Evolutionary conservation across 2,888 invertebrate genomes (phyloP), one percentile per base, ranked within the genome.

Genomic region (Drosophila vallismaia): DNA sequence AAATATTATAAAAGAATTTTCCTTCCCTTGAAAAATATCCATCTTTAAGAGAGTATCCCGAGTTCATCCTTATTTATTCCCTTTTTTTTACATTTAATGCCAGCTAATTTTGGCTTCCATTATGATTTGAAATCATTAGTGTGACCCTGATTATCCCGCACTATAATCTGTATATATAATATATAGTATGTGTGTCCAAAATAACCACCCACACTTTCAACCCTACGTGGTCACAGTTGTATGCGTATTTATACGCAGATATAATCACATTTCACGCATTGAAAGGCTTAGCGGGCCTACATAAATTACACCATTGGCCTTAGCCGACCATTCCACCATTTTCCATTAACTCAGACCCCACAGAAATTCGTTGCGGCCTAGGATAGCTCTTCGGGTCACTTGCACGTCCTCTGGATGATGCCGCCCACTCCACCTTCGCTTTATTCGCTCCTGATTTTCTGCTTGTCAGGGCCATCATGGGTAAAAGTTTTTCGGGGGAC

Each of bases 231-330:
- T 45, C 62, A 24, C 60, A 55, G 45, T 40, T 53, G 55, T 70
- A 28, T 63, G 57, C 68, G 55, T 57, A 72, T 53, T 58, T 68
- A 66, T 71, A 56, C 54, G 60, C 56, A 67, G 64, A 77, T 77
- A 80, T 83, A 81, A 86, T 80, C 86, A 83, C 68, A 86, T 82
- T 86, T 82, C 64, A 81, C 80, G 83, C 80, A 67, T 79, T 77
- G 66, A 77, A 74, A 70, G 64, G 81, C 75, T 86, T 80, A 72
- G 76, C 76, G 69, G 12, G 80, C 79, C 79, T 79, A 76, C 86
- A 85, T 85, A 82, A 80, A 82, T 80, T 83, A 85, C 83, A 66
- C 71, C 83, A 76, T 79, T 70, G 74, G 78, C 62, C 74, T 40
- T 53, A 36, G 29, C 44, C 29, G 52, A n/a, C 40, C 46, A 14